A percentile compares a stretch with the other conserved stretches of the same genome.
phyloP scores from a whole-genome alignment of 2,797 vertebrate species.

The Myotis pilosus region DNA sequence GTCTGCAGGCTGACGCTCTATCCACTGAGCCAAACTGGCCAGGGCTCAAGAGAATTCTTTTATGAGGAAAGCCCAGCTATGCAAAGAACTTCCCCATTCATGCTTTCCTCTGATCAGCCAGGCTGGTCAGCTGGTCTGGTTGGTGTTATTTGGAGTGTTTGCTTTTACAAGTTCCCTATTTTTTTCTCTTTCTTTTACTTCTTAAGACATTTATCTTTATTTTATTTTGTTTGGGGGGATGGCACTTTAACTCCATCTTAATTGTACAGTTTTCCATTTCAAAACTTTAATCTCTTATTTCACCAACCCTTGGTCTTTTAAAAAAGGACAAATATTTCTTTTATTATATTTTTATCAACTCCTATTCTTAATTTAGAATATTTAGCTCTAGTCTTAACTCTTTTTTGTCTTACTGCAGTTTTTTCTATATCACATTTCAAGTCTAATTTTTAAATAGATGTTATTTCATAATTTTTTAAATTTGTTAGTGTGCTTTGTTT shows the following conservation, averaged over 20 bases:
- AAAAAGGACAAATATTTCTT: background rate
- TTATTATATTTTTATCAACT: background rate
- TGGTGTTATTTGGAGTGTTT: background rate
- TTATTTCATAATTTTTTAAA: background rate
- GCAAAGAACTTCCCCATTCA: conserved; percentile 37
- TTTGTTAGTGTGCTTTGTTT: background rate
- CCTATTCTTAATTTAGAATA: conserved; percentile 4
- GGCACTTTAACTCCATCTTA: background rate
- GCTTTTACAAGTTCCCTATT: background rate
- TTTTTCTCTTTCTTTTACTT: background rate
- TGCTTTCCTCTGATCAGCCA: background rate
- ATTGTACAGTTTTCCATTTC: background rate
- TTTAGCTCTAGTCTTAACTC: background rate
- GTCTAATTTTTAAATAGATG: background rate
- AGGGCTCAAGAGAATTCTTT: background rate
- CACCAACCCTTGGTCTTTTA: background rate
- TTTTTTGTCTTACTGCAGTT: background rate
- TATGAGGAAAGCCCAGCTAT: background rate
- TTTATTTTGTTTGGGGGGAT: background rate
- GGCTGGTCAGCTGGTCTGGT: no score
- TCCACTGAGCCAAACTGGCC: no score
- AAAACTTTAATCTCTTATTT: background rate
- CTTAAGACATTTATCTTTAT: background rate
- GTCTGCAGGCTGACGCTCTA: no score
- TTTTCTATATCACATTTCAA: background rate